Base-by-base conservation (phyloP, 2,113 vertebrate species). In the Embiotoca jacksoni region DNA sequence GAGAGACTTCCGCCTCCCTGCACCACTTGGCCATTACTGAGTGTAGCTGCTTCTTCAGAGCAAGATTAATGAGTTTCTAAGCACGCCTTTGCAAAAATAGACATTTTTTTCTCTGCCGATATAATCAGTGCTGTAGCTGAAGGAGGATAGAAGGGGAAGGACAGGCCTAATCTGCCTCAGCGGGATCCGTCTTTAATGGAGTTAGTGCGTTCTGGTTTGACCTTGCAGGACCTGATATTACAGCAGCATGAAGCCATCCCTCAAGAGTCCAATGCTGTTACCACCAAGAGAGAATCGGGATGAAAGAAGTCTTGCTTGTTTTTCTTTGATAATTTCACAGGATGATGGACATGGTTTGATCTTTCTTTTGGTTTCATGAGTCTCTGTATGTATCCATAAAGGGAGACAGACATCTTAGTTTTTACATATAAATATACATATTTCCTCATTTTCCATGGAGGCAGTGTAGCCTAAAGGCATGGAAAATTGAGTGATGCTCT, bases 121-220 rank as follows among this genome's bases (percentile, higher is more conserved):
- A 72, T 58, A 61, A 89, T 75, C 65, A 8, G 49, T n/a, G 33
- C 33, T 79, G 76, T 36, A 71, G 59, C 46, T 70, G 70, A 33
- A 70, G 76, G 72, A 64, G 73, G 67, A 66, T 68, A 36, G 73
- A 46, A 13, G 56, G 47, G 62, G 60, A 86, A 53, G 82, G 78
- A 81, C 69, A 53, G 80, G 78, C 65, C 60, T 80, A 84, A 88
- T 91, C 80, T 83, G 70, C 75, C 84, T 89, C 83, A 56, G 74
- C 3, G 54, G 84, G 80, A 83, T 88, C 80, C 11, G 76, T 75
- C 88, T 89, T 79, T 88, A 85, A 91, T 90, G 78, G 86, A 88
- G 85, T 87, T 83, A 16, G 72, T 78, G 41, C 68, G 81, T 85
- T 88, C 80, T 78, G 53, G n/a, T 73, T 41, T 92, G 90, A 92